Evolutionary conservation across 2,888 invertebrate species (phyloP), one percentile per base, ranked within the genome.

Genomic region (Callyntrura guangdongensis): DNA sequence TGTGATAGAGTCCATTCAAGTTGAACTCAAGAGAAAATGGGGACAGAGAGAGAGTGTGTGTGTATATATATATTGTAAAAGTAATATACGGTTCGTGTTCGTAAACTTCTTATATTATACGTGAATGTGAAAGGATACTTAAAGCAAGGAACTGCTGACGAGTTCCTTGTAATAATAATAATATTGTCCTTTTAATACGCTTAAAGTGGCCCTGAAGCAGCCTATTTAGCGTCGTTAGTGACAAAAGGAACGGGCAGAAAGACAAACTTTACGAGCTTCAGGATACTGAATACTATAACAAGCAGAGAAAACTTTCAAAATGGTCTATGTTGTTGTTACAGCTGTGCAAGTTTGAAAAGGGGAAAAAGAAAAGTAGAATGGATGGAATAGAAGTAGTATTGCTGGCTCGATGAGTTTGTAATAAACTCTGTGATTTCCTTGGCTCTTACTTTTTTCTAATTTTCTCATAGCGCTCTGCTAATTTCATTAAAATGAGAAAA

Each of bases 401-500:
- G 25, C 79, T 64, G n/a, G 36, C 36, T 36, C 36, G 67, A 84
- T 85, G 72, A 69, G 69, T 69, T 69, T 69, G 64, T 22, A 64
- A 64, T 64, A 22, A 64, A 67, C 69, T 69, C 69, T 61, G 72
- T 59, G 81, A 69, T 69, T 69, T 69, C 36, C 53, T 12, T 53
- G 17, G 61, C 59, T 82, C 56, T 53, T 27, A 69, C 84, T 84
- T 36, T 77, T 27, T 74, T 74, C 64, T 77, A n/a, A 74, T 86
- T 86, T 72, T 69, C 27, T 86, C 64, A 14, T 1, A 69, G 49
- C 25, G 17, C 17, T 36, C 36, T 36, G 45, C 59, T 77, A 86
- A 86, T 86, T 77, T 86, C 86, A 86, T 86, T 86, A 77, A 77
- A 86, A 86, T 86, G 36, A 77, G 86, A 86, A 77, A 77, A 74